Percentiles rank a stretch among this genome's conserved stretches.
Evolutionary conservation across 2,113 vertebrate species (phyloP).

Genomic region (Cygnus atratus): DNA sequence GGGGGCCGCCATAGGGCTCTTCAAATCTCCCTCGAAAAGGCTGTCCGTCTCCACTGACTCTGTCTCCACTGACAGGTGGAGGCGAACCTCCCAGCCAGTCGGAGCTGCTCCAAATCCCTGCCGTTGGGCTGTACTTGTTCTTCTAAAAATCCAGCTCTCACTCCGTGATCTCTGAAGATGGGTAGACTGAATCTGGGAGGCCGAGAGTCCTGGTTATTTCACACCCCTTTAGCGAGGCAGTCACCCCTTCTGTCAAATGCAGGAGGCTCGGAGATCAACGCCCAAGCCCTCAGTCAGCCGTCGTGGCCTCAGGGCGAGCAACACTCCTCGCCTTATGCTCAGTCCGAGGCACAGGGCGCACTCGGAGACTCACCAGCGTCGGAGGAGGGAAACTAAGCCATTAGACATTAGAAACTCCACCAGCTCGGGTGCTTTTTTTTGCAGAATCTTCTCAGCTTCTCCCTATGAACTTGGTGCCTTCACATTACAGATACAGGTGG

Average conservation of each 20-base stretch:
- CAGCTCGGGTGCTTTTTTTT: not conserved
- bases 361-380: not conserved
- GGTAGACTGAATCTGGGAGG: not conserved
- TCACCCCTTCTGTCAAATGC: not conserved
- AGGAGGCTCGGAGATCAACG: not conserved
- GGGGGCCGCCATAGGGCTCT: accelerated
- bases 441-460: not conserved
- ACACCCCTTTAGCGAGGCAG: not conserved
- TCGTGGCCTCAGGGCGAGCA: not conserved
- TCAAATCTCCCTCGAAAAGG: not conserved
- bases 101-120: not conserved
- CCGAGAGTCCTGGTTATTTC: not conserved
- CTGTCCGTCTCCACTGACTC: not conserved
- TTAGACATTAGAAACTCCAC: not conserved
- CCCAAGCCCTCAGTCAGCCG: not conserved
- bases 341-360: not conserved
- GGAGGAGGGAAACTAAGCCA: not conserved
- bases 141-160: not conserved
- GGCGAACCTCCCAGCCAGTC: not conserved
- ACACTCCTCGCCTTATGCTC: not conserved
- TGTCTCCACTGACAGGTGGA: accelerated
- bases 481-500: not conserved
- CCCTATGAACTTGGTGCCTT: not conserved
- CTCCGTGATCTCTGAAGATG: not conserved
- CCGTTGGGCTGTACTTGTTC: not conserved